Evolutionary conservation across 2,797 vertebrate species (phyloP), one percentile per base, ranked within the genome.

Genomic region (Esox masquinongy): DNA sequence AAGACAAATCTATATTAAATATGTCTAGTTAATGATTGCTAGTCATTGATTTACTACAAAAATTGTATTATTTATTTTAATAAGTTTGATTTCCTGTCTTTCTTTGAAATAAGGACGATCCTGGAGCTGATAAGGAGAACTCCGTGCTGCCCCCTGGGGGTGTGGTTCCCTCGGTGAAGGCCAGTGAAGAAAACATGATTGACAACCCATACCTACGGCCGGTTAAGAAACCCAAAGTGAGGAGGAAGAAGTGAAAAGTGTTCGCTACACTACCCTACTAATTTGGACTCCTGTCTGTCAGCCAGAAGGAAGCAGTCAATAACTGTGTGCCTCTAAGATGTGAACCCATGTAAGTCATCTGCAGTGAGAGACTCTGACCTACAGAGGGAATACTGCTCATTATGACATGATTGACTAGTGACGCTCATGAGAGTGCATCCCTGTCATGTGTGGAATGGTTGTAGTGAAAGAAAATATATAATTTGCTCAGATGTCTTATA

Each of bases 171-270:
- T 92, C 96, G 15, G 85, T 89, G 53, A 97, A 98, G 74, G 94
- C 89, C 0, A 96, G 82, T 1, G 98, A 99, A 70, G 98, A 99
- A 77, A 97, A 90, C 8, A 3, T 97, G 84, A 99, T 99, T 0
- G 98, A 99, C 90, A 99, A 99, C 73, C 98, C 98, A 2, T 99
- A 99, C 68, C 94, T 99, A 26, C 86, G 98, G 0, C 97, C 98
- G 0, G 98, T 99, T 72, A 99, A 99, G 87, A 99, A 99, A 77
- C 98, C 98, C 86, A 99, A 98, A 94, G 95, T 99, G 77, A 96
- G 97, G 84, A 93, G 98, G 90, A 99, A 98, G 96, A 99, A 99
- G 90, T 99, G 93, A 98, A 47, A 11, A 47, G 3, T 26, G 61
- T 34, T 59, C 14, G 7, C 3, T 2, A n/a, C 31, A 24, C 15